phyloP scores from a whole-genome alignment of 2,888 invertebrate genomes.

The Allygus modestus region DNA sequence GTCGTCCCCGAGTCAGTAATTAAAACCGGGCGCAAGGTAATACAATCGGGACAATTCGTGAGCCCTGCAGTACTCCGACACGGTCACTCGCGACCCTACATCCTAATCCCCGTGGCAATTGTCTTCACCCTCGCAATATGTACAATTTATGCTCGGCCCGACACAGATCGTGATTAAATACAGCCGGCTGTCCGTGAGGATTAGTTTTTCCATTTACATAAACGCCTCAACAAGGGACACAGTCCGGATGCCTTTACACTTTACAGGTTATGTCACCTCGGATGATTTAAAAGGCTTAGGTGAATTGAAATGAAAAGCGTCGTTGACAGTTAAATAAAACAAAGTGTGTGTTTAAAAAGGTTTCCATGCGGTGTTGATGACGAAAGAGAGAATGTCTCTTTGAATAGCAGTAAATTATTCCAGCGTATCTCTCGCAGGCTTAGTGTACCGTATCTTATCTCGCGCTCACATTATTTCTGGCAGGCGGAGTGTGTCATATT shows the following conservation, averaged over 20 bases:
- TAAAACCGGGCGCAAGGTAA: conserved; percentile 45
- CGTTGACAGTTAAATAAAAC: conserved; percentile 22
- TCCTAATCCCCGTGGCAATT: conserved; percentile 35
- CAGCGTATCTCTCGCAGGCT: conserved; percentile 22
- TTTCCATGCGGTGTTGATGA: neutral
- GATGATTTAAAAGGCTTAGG: neutral
- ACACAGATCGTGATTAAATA: conserved; percentile 54
- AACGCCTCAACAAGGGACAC: neutral
- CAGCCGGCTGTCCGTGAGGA: neutral
- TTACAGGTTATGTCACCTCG: neutral
- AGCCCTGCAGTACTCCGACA: conserved; percentile 3
- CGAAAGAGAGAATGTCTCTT: neutral
- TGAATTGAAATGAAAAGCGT: conserved; percentile 5
- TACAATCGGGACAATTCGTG: conserved; percentile 11
- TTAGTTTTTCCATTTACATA: conserved; percentile 35
- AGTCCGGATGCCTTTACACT: neutral
- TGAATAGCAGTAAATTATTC: conserved; percentile 41
- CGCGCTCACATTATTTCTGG: conserved; percentile 18
- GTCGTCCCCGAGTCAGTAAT: conserved; percentile 7
- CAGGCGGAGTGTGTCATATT: conserved; percentile 7
- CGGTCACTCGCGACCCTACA: neutral
- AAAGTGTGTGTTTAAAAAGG: conserved; percentile 21
- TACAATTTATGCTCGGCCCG: conserved; percentile 38
- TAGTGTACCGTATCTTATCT: conserved; percentile 37
- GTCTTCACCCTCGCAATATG: conserved; percentile 55